phyloP scores from a whole-genome alignment of 2,797 vertebrate species.

The Danionella dracula region DNA sequence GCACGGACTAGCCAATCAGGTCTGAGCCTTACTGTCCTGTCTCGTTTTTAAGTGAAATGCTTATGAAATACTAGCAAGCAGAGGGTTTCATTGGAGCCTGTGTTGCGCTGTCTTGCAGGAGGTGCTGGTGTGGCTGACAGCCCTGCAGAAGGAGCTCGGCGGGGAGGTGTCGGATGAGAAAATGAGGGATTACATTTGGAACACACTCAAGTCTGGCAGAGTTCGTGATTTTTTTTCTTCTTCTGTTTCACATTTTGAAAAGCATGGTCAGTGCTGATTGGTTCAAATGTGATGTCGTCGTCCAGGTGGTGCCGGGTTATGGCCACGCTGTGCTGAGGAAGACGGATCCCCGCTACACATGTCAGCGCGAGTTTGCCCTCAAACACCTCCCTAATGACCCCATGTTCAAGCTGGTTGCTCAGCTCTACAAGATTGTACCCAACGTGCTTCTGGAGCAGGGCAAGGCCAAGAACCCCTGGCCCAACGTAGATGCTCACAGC shows the following conservation, averaged over 20 bases:
- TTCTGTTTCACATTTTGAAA: background rate
- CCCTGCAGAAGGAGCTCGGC: slow-evolving; percentile 92
- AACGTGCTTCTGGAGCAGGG: slow-evolving; percentile 94
- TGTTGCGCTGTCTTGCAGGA: slow-evolving; percentile 66
- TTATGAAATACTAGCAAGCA: background rate
- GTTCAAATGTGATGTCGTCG: background rate
- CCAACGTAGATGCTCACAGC: slow-evolving; percentile 96
- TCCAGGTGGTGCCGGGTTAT: slow-evolving; percentile 90
- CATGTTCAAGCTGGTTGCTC: slow-evolving; percentile 90
- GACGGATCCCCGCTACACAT: slow-evolving; percentile 91
- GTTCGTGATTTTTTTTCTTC: slow-evolving; percentile 61
- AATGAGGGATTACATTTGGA: slow-evolving; percentile 96
- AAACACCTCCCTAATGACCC: slow-evolving; percentile 95
- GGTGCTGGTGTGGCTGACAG: slow-evolving; percentile 93
- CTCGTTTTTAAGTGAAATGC: background rate
- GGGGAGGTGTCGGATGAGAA: slow-evolving; percentile 89
- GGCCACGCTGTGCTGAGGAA: slow-evolving; percentile 93
- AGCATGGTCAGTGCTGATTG: background rate
- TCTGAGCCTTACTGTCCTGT: slow-evolving; percentile 42
- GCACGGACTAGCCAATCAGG: slow-evolving; percentile 96
- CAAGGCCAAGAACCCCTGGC: slow-evolving; percentile 98
- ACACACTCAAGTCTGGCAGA: slow-evolving; percentile 94
- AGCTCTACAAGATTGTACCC: slow-evolving; percentile 97
- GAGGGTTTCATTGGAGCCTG: background rate
- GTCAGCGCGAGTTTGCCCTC: slow-evolving; percentile 92